These are phyloP conservation scores for Apolygus lucorum DNA, from an alignment of 1,140 invertebrate genomes.

Conservation along the genomic window DNA sequence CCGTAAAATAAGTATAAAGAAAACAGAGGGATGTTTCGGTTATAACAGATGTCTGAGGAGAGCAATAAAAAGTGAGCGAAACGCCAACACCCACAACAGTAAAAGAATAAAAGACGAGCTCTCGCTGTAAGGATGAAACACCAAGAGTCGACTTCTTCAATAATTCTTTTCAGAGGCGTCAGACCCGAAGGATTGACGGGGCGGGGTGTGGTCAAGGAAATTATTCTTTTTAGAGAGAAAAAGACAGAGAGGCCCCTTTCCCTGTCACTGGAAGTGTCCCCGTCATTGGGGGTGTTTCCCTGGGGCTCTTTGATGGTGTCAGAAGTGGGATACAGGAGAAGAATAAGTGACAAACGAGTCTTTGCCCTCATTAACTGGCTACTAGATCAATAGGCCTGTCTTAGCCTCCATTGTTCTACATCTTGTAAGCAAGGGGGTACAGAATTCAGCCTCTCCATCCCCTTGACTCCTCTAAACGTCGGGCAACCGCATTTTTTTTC, in stretches of 20 bases:
- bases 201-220: not conserved
- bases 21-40: too few species aligned
- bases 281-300: too few species aligned
- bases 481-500: not conserved
- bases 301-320: not conserved
- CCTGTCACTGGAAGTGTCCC: too few species aligned
- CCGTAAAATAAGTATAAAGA: too few species aligned
- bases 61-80: too few species aligned
- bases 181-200: too few species aligned
- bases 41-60: too few species aligned
- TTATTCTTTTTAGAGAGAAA: not conserved
- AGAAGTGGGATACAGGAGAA: not conserved
- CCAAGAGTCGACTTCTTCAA: not conserved
- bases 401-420: not conserved
- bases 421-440: not conserved
- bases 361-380: not conserved
- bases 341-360: not conserved
- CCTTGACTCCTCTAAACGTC: not conserved
- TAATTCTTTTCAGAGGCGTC: not conserved
- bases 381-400: not conserved
- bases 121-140: too few species aligned
- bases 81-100: too few species aligned
- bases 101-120: too few species aligned
- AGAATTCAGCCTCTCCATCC: not conserved
- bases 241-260: not conserved